Evolutionary conservation across 2,797 vertebrate species (phyloP), one percentile per base, ranked within the genome.

Genomic region (Neosilurus mollespiculum): DNA sequence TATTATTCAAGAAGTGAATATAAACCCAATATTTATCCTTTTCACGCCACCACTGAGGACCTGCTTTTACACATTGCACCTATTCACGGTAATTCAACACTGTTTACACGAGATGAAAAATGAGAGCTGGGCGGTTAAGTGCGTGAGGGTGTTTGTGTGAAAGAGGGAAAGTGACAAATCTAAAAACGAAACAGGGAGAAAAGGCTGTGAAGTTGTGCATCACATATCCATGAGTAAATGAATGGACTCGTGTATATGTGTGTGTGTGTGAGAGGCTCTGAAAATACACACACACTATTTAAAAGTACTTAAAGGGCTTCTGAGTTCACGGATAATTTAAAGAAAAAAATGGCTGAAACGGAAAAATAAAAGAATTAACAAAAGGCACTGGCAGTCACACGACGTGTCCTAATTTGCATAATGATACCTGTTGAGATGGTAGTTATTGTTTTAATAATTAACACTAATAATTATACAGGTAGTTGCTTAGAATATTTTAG

Each of bases 211-310:
- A 73, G 24, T 73, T 8, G 24, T 56, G 71, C 9, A 8, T 20
- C 72, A 58, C 0, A 7, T 75, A n/a, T 58, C 16, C 2, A 75
- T 2, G 4, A 34, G 16, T 58, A 75, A 75, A 75, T 58, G 53
- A 75, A 58, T 6, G 26, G 54, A 53, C 16, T 75, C 53, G 26
- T 30, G 26, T 75, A 6, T 43, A 6, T 43, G 37, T 43, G 37
- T 43, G 37, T 43, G 37, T 43, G 37, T 43, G 37, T 2, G 37
- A 6, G 37, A 6, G 37, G 37, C n/a, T n/a, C 71, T 72, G 49
- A 72, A 70, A 70, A 70, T 70, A 43, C 66, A 16, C 34, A 67
- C 30, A 37, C 65, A 20, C 66, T 3, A n/a, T 71, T 71, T 71
- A 71, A 51, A 71, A 51, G 37, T 8, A 49, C 37, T 49, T 49